Conservation (phyloP, 2,113 vertebrate species). For the Nesogale talazaci region DNA sequence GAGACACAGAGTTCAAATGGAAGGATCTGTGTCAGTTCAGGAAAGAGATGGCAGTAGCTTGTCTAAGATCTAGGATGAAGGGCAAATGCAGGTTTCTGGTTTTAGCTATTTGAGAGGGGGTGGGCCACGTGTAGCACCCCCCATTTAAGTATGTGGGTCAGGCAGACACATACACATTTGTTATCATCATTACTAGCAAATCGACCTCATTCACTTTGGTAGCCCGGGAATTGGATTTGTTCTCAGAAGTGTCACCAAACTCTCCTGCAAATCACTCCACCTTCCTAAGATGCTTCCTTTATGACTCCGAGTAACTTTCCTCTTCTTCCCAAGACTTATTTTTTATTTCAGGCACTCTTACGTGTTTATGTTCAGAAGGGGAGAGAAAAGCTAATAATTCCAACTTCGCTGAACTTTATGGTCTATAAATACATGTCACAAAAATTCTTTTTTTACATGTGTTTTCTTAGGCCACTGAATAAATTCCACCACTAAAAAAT, state of each 20-base stretch:
- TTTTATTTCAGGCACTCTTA: not conserved
- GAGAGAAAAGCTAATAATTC: not conserved
- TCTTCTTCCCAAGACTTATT: not conserved
- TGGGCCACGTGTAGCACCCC: not conserved
- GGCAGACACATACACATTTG: not conserved
- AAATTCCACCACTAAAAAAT: too few species aligned
- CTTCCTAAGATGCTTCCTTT: too few species aligned
- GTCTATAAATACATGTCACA: not conserved
- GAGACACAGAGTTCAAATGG: not conserved
- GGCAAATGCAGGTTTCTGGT: too few species aligned
- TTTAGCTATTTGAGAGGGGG: not conserved
- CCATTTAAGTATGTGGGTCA: slow-evolving; percentile 17
- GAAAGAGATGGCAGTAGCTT: not conserved
- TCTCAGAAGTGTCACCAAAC: not conserved
- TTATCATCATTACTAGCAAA: not conserved
- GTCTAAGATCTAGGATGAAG: not conserved
- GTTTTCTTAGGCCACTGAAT: not conserved
- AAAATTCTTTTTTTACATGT: not conserved
- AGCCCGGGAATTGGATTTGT: not conserved
- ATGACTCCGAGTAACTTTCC: not conserved
- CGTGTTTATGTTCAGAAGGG: not conserved
- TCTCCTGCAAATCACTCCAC: not conserved
- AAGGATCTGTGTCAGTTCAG: not conserved
- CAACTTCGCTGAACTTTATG: not conserved
- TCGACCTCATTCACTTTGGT: not conserved